phyloP scores from a whole-genome alignment of 2,113 vertebrate genomes.

The Oceanites oceanicus region DNA sequence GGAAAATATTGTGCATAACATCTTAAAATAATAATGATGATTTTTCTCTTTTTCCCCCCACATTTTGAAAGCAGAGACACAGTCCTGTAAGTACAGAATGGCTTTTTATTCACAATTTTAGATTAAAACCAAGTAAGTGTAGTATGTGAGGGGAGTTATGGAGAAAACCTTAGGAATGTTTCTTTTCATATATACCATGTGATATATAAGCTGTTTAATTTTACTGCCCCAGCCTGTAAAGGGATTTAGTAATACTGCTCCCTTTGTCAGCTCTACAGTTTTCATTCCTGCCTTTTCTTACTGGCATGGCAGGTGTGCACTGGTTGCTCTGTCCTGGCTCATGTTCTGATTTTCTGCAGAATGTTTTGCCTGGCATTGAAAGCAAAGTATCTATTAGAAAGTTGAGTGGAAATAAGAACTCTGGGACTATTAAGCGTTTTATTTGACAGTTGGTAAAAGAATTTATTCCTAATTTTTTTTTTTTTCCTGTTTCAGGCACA shows the following conservation, averaged over 20 bases:
- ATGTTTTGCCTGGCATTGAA: background rate
- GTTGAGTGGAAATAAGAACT: background rate
- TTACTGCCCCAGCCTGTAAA: background rate
- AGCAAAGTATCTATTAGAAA: background rate
- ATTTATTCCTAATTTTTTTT: constrained; percentile 24
- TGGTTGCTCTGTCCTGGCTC: background rate
- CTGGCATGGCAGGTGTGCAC: background rate
- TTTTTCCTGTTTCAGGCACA: constrained; percentile 80
- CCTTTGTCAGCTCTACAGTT: background rate
- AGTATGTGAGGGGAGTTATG: background rate
- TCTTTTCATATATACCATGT: background rate
- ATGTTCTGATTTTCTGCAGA: background rate
- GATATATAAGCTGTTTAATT: background rate
- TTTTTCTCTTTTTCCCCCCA: constrained; percentile 18
- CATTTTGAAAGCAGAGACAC: constrained; percentile 75
- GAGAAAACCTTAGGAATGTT: background rate
- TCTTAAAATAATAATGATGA: background rate
- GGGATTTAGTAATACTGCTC: background rate
- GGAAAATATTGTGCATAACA: background rate
- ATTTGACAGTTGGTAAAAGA: background rate
- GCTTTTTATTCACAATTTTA: constrained; percentile 51
- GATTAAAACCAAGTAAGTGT: background rate
- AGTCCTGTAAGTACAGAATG: constrained; percentile 77
- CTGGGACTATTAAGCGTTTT: background rate
- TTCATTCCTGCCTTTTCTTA: background rate